These are phyloP conservation scores for Sebastes matsubarae DNA, from an alignment of 2,797 vertebrate genomes.

Conservation along the genomic window DNA sequence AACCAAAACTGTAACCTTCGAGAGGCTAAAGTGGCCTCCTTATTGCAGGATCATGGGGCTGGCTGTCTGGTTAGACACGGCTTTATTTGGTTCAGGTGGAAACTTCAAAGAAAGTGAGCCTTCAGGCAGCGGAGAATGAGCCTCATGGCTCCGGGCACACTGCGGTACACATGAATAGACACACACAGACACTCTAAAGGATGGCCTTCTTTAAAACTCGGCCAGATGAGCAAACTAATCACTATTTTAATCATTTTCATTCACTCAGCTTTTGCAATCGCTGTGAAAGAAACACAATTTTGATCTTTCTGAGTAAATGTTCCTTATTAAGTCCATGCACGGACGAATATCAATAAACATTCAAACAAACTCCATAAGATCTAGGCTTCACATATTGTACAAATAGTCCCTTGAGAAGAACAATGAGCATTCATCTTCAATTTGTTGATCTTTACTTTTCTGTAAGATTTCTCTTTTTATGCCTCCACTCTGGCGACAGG, in stretches of 20 bases:
- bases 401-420: not conserved
- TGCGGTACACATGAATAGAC: not conserved
- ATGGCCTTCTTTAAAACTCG: constrained; percentile 7
- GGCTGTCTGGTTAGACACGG: not conserved
- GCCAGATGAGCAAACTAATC: constrained; percentile 15
- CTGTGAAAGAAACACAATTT: not conserved
- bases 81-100: not conserved
- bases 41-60: not conserved
- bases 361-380: not conserved
- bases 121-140: not conserved
- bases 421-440: not conserved
- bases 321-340: not conserved
- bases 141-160: not conserved
- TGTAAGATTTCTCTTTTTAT: not conserved
- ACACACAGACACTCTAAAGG: not conserved
- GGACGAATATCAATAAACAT: constrained; percentile 2
- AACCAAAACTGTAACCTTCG: not conserved
- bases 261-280: not conserved
- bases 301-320: not conserved
- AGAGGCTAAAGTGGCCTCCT: not conserved
- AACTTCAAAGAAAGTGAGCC: not conserved
- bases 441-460: not conserved
- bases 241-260: constrained; percentile 16
- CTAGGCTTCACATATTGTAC: too few relatives aligned
- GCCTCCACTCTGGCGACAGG: too few relatives aligned